Evolutionary conservation across 2,797 vertebrate genomes (phyloP).

Genomic region (Rousettus madagascariensis): DNA sequence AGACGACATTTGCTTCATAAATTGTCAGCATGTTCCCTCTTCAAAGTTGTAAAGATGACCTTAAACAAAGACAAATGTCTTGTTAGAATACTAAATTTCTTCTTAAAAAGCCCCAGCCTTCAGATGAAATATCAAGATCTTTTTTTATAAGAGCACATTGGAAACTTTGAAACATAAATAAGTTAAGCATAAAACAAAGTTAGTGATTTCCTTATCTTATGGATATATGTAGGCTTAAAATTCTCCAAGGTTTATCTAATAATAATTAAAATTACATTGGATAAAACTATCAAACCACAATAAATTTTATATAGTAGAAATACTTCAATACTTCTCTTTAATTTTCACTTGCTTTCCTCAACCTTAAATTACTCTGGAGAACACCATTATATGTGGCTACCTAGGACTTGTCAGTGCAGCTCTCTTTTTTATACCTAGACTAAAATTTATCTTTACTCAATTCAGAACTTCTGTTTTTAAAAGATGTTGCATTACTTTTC

Average conservation of each 20-base stretch:
- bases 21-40: slow-evolving; percentile 69
- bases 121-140: slow-evolving; percentile 17
- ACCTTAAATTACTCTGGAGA: neutral
- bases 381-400: neutral
- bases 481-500: neutral
- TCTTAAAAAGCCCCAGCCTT: slow-evolving; percentile 28
- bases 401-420: neutral
- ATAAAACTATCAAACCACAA: neutral
- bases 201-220: neutral
- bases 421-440: neutral
- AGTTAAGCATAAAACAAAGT: neutral
- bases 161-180: slow-evolving; percentile 45
- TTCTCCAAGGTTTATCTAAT: neutral
- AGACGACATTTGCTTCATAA: slow-evolving; percentile 71
- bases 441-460: neutral
- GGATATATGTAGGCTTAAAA: neutral
- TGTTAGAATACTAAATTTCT: slow-evolving; percentile 65
- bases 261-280: neutral
- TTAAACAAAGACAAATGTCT: slow-evolving; percentile 74
- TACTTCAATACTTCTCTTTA: neutral
- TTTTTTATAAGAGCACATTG: neutral
- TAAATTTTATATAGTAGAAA: neutral
- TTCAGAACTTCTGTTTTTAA: neutral
- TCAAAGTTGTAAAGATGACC: slow-evolving; percentile 69
- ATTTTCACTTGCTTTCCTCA: neutral